Conservation (phyloP, 2,113 vertebrate species). For the Sylvilagus bachmani region DNA sequence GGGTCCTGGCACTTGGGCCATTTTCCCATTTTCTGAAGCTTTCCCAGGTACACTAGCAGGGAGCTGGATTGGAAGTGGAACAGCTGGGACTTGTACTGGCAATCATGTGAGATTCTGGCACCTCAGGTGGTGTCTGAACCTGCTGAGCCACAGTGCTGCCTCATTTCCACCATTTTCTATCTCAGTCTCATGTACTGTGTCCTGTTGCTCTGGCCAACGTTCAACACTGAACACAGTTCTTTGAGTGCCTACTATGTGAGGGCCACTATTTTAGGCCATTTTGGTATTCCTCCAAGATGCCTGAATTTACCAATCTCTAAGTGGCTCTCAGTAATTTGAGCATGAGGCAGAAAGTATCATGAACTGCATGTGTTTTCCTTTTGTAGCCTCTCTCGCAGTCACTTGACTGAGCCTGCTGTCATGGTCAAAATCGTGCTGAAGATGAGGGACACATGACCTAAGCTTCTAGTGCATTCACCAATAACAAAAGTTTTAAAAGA, state of each 20-base stretch:
- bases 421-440: background rate
- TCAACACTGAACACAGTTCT: background rate
- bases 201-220: background rate
- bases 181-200: background rate
- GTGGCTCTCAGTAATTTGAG: background rate
- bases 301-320: background rate
- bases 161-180: background rate
- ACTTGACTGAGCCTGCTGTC: background rate
- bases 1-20: too few species aligned
- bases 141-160: too few species aligned
- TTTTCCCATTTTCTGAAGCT: too few species aligned
- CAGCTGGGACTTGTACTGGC: too few species aligned
- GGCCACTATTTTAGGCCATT: background rate
- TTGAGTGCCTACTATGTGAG: background rate
- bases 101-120: too few species aligned
- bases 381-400: background rate
- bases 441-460: rapidly evolving
- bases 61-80: too few species aligned
- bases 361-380: background rate
- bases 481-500: too few species aligned
- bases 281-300: background rate
- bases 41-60: too few species aligned
- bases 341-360: background rate
- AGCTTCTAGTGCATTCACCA: background rate
- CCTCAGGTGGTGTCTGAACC: too few species aligned